Conservation (phyloP, 2,888 invertebrate species). For the Neelides folsomi region DNA sequence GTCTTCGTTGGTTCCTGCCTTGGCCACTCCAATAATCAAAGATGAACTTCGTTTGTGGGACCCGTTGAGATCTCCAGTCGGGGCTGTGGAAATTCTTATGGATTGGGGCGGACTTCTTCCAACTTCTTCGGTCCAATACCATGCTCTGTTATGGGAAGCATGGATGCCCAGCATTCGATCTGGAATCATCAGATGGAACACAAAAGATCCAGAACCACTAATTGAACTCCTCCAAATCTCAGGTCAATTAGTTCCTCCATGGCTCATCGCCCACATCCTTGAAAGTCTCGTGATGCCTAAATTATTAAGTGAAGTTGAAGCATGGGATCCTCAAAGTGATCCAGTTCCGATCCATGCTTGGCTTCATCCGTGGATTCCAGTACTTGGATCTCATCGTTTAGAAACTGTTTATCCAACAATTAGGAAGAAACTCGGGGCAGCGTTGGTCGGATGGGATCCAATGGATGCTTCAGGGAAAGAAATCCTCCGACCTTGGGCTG, state of each 20-base stretch:
- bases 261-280: constrained; percentile 70
- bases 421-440: constrained; percentile 74
- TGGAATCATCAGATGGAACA: constrained; percentile 72
- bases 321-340: constrained; percentile 92
- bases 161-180: constrained; percentile 72
- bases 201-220: constrained; percentile 63
- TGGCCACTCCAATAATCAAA: constrained; percentile 70
- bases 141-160: constrained; percentile 75
- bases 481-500: constrained; percentile 81
- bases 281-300: constrained; percentile 68
- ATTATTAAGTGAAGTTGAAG: constrained; percentile 54
- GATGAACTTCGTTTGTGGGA: constrained; percentile 63
- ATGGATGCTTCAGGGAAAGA: constrained; percentile 82
- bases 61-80: constrained; percentile 54
- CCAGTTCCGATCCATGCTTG: constrained; percentile 90
- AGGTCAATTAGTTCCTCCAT: constrained; percentile 62
- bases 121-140: constrained; percentile 20
- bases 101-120: constrained; percentile 21
- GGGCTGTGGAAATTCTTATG: constrained; percentile 45
- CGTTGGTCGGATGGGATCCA: constrained; percentile 88
- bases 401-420: constrained; percentile 72
- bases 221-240: constrained; percentile 66
- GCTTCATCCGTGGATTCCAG: constrained; percentile 91
- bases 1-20: constrained; percentile 65
- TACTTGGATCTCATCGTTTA: constrained; percentile 47